Evolutionary conservation across 2,888 invertebrate species (phyloP).

Genomic region (Mythimna ferrago): DNA sequence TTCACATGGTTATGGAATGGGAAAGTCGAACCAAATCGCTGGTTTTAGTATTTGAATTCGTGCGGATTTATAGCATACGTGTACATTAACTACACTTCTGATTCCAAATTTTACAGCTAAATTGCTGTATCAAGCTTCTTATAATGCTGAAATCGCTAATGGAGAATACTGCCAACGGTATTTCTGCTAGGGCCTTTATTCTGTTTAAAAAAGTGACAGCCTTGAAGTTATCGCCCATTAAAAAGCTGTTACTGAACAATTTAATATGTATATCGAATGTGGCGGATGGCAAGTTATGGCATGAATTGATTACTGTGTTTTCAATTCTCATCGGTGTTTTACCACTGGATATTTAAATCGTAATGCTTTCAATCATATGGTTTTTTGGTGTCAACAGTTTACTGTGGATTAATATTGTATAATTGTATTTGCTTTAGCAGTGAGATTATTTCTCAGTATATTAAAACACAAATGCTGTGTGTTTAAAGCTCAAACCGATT

Average conservation of each 20-base stretch:
- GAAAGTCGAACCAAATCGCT: background rate
- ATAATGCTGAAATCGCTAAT: background rate
- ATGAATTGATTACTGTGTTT: constrained; percentile 31
- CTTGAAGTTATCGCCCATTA: constrained; percentile 48
- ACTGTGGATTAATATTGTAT: background rate
- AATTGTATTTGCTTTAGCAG: background rate
- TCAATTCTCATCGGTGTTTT: constrained; percentile 27
- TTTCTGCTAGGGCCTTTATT: constrained; percentile 48
- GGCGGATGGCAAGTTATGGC: constrained; percentile 32
- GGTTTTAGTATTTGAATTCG: background rate
- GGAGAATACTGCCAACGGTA: background rate
- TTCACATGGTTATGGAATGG: no score
- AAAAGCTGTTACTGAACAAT: constrained; percentile 57
- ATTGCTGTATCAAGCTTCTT: background rate
- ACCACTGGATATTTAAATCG: background rate
- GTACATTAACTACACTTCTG: background rate
- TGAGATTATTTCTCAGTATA: background rate
- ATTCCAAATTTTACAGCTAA: background rate
- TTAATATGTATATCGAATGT: constrained; percentile 54
- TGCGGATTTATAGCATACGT: background rate
- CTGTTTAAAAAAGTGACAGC: constrained; percentile 64
- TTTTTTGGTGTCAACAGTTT: background rate
- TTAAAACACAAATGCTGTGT: background rate
- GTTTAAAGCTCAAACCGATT: background rate
- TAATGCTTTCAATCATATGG: background rate